A percentile compares a stretch with the other conserved stretches of the same genome.
phyloP scores from a whole-genome alignment of 2,113 vertebrate genomes.

The Rhombomys opimus region DNA sequence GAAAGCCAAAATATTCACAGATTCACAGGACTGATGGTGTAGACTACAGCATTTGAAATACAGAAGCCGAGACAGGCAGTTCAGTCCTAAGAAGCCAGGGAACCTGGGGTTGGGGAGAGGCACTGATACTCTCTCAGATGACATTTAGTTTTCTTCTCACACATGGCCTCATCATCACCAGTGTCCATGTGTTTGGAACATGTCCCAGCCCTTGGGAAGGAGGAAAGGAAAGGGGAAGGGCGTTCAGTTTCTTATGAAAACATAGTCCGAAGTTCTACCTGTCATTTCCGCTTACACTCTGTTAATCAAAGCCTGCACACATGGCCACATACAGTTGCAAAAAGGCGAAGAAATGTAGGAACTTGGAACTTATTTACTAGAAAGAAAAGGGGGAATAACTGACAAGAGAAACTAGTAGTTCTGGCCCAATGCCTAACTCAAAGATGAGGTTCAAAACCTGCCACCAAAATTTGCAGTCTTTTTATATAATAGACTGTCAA shows the following conservation, averaged over 20 bases:
- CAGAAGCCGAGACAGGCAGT: not conserved
- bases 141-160: not conserved
- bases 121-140: not conserved
- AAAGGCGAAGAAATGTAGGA: slow-evolving; percentile 33
- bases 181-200: not conserved
- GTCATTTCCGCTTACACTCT: not conserved
- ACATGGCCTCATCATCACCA: not conserved
- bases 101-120: not conserved
- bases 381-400: not conserved
- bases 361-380: slow-evolving; percentile 9
- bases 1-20: not conserved
- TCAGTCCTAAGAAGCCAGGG: slow-evolving; percentile 9
- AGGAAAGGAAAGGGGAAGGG: not conserved
- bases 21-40: not conserved
- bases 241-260: slow-evolving; percentile 21
- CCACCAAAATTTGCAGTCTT: not conserved
- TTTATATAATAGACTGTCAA: not conserved
- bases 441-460: not conserved
- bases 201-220: slow-evolving; percentile 15
- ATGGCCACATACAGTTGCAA: not conserved
- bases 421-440: not conserved
- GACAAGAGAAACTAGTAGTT: not conserved
- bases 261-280: not conserved
- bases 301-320: slow-evolving; percentile 9
- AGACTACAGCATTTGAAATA: not conserved